Base-by-base conservation (phyloP, 2,797 vertebrate species). In the Cryptoprocta ferox region DNA sequence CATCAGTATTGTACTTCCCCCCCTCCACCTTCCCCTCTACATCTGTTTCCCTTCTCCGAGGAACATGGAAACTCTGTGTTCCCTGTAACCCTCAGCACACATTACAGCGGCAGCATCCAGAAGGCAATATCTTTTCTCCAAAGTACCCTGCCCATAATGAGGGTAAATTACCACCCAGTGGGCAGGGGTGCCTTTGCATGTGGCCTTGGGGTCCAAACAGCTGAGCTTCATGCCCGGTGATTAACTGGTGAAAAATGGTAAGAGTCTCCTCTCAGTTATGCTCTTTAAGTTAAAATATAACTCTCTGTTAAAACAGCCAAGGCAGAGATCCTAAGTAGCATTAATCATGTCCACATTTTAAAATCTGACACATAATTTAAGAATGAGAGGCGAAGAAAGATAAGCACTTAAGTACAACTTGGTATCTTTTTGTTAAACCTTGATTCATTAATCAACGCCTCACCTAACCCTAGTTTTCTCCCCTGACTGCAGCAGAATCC, bases 311-410 rank as follows among this genome's bases (percentile, higher is more conserved):
- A 95, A 96, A 92, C 71, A 93, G 98, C 83, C 90, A 96, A 94
- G 89, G 91, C 26, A 14, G 66, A 94, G 96, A 97, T 92, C 88
- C 82, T 92, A 97, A 95, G 96, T 59, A 71, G 80, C 94, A 98
- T 98, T 97, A 98, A 98, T 98, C 97, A 98, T 94, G 95, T 94
- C 94, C 78, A 95, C 81, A 63, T 98, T 98, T 97, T 94, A 97
- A 98, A 97, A 97, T 96, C 96, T 96, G 96, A 98, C 96, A 97
- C 85, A 97, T 98, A 98, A 98, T 97, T 98, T 95, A 98, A 97
- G 95, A 97, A 95, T 63, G 89, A 98, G 94, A 95, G 50, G 94
- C 84, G 91, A 96, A 90, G 94, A 97, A 97, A 98, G 97, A 98
- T 97, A 98, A 97, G 95, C 94, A 97, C 90, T 97, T 97, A 97